Evolutionary conservation across 2,113 vertebrate species (phyloP), one percentile per base, ranked within the genome.

Genomic region (Acinonyx jubatus): DNA sequence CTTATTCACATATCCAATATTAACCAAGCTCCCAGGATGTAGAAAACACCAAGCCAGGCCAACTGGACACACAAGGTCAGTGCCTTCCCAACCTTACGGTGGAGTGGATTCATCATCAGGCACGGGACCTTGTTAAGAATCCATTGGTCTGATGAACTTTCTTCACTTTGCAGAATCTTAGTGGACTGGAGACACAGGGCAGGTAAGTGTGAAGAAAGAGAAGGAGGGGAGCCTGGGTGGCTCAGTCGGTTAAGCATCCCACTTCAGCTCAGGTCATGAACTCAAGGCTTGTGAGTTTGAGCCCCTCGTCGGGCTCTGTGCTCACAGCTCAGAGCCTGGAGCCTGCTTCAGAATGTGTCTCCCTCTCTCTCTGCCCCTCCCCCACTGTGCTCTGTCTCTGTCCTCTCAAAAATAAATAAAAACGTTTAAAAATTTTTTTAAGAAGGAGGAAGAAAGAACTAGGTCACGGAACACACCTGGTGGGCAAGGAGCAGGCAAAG

Each of bases 31-130:
- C 36, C 71, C 19, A 1, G 31, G 4, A 4, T 33, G 6, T 6
- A 31, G 50, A 3, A 52, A 66, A 68, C n/a, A 66, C 41, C 29
- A 27, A 45, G 74, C 41, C 74, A 78, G 41, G 74, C 41, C 7
- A 21, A 16, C 38, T 7, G 7, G 50, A 48, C 1, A 8, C 6
- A 73, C 12, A 16, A 0, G 1, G n/a, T 23, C 48, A 19, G n/a
- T 13, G 14, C 65, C 13, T 16, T 48, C 48, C 8, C 4, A 27
- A 27, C 48, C 78, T 61, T 13, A 16, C 0, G 3, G 66, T 18
- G 4, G 4, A 5, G n/a, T 13, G 11, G 18, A 57, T 1, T 78
- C 11, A 27, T 10, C 57, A 21, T 0, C 33, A 52, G 33, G 81
- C 8, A 36, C 1, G 0, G 27, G 84, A 65, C 7, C 48, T 71